phyloP scores from a whole-genome alignment of 1,140 invertebrate species.

The Temnothorax curvispinosus region DNA sequence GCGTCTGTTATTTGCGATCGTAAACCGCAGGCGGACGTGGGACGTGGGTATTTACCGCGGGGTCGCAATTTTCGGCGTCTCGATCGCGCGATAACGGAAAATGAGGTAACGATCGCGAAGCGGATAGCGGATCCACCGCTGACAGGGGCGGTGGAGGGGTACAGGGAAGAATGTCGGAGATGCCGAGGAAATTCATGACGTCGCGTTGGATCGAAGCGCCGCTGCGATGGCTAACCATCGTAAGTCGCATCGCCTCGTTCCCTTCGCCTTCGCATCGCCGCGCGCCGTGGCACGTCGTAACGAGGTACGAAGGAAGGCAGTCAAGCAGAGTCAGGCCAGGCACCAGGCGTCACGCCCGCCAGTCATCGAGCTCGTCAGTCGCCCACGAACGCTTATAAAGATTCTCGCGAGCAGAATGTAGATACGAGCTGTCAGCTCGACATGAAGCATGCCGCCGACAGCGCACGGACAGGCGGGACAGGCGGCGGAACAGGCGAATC shows the following conservation, averaged over 20 bases:
- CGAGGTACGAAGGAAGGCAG: conserved; percentile 75
- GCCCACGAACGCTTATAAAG: conserved; percentile 80
- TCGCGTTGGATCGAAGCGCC: conserved; percentile 69
- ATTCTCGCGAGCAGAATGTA: conserved; percentile 79
- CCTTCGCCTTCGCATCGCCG: conserved; percentile 62
- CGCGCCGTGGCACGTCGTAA: conserved; percentile 73
- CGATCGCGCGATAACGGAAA: conserved; percentile 19
- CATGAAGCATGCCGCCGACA: conserved; percentile 76
- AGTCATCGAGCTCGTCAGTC: conserved; percentile 80
- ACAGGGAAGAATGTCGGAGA: conserved; percentile 51
- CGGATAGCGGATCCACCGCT: conserved; percentile 27
- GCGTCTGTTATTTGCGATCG: not conserved
- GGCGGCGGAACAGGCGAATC: conserved; percentile 67
- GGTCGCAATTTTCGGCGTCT: not conserved
- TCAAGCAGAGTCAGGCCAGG: conserved; percentile 70
- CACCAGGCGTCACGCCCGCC: conserved; percentile 78
- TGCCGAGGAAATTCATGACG: conserved; percentile 75
- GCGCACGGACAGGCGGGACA: conserved; percentile 70
- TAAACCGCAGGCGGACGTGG: not conserved
- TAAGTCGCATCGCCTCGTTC: conserved; percentile 63
- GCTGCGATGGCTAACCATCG: conserved; percentile 72
- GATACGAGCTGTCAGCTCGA: conserved; percentile 79
- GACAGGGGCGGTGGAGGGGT: conserved; percentile 25
- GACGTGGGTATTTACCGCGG: not conserved
- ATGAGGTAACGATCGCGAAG: conserved; percentile 23